Evolutionary conservation across 2,113 vertebrate genomes (phyloP).

Genomic region (Apodemus speciosus): DNA sequence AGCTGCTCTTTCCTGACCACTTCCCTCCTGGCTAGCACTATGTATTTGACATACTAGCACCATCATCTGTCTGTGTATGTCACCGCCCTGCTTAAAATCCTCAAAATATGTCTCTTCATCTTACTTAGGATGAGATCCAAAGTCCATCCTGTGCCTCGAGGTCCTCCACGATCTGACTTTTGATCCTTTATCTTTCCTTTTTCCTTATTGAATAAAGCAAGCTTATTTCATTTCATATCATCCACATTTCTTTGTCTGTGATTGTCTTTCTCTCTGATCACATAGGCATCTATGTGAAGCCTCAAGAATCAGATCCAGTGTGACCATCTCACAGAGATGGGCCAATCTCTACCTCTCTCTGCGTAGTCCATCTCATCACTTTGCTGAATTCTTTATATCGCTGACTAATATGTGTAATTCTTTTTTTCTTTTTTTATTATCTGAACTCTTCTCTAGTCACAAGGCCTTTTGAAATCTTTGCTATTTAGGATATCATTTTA

Average conservation of each 20-base stretch:
- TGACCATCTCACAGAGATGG: not conserved
- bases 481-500: not conserved
- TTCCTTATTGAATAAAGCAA: not conserved
- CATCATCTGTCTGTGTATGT: not conserved
- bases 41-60: not conserved
- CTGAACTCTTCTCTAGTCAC: not conserved
- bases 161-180: not conserved
- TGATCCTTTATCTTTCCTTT: not conserved
- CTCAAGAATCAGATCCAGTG: not conserved
- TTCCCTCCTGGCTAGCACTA: not conserved
- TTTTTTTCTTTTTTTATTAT: not conserved
- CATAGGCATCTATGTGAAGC: not conserved
- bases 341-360: not conserved
- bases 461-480: not conserved
- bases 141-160: not conserved
- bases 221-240: not conserved
- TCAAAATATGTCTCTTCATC: not conserved
- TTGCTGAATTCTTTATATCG: not conserved
- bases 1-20: not conserved
- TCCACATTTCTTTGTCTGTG: not conserved
- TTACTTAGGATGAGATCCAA: not conserved
- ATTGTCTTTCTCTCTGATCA: not conserved
- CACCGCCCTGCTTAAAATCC: not conserved
- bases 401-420: not conserved
- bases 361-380: not conserved